Evolutionary conservation across 2,113 vertebrate species (phyloP).

Genomic region (Struthio camelus): DNA sequence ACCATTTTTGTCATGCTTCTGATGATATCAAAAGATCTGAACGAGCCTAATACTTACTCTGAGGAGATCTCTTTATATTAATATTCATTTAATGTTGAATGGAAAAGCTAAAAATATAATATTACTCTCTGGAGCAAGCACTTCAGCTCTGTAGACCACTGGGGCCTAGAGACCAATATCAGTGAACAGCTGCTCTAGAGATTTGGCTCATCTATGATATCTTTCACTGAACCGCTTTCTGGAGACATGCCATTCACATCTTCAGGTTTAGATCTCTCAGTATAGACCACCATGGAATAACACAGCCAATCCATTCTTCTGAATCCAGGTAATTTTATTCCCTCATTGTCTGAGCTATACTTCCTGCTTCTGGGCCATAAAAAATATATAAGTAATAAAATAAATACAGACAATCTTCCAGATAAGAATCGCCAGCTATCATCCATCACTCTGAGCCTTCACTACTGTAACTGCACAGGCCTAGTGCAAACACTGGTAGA

Average conservation of each 20-base stretch:
- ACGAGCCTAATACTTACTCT: background rate
- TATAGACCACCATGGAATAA: background rate
- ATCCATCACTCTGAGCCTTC: background rate
- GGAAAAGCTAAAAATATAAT: background rate
- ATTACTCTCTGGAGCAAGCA: background rate
- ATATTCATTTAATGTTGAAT: background rate
- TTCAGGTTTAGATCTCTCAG: background rate
- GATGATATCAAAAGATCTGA: background rate
- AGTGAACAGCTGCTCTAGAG: background rate
- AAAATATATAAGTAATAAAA: background rate
- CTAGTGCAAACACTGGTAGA: background rate
- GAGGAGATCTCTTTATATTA: background rate
- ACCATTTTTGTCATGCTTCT: background rate
- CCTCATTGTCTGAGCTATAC: background rate
- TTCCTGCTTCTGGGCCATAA: background rate
- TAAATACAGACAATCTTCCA: background rate
- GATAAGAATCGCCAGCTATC: background rate
- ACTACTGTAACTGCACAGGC: background rate
- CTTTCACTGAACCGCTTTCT: background rate
- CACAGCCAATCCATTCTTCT: background rate
- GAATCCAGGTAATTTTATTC: background rate
- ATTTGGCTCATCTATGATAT: accelerated
- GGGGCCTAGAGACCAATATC: background rate
- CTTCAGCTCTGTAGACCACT: background rate
- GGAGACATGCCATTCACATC: too few relatives aligned